Evolutionary conservation across 2,888 invertebrate genomes (phyloP).

Genomic region (Spisula solida): DNA sequence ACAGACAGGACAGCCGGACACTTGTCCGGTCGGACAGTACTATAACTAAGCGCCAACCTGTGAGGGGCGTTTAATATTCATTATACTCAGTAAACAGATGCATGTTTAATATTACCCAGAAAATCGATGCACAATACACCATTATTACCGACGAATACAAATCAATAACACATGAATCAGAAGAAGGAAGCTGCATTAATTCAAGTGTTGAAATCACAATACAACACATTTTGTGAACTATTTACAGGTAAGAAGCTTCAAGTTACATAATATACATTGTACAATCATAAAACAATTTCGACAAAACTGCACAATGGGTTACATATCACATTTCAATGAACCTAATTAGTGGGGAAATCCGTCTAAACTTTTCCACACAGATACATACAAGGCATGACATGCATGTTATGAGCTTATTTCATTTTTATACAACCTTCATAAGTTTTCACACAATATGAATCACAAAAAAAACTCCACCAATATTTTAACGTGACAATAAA

Average conservation of each 20-base stretch:
- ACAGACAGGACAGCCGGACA: too few species aligned
- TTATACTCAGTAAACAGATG: too few species aligned
- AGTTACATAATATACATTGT: neutral
- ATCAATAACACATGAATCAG: neutral
- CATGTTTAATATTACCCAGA: neutral
- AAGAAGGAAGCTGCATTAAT: neutral
- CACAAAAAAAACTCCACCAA: neutral
- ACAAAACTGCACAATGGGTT: constrained; percentile 8
- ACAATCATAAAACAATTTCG: neutral
- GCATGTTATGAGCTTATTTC: neutral
- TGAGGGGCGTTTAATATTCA: too few species aligned
- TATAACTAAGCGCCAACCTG: too few species aligned
- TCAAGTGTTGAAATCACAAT: neutral
- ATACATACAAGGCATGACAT: constrained; percentile 7
- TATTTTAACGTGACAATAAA: neutral
- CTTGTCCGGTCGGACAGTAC: too few species aligned
- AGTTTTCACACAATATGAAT: constrained; percentile 8
- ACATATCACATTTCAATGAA: neutral
- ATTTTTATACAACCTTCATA: constrained; percentile 14
- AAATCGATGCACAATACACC: neutral
- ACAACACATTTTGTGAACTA: neutral
- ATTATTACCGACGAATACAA: neutral
- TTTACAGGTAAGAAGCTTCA: constrained; percentile 1
- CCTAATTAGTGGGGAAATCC: neutral
- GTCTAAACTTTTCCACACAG: neutral